A percentile compares a stretch with the other conserved stretches of the same genome.
phyloP scores from a whole-genome alignment of 2,113 vertebrate species.

The Ctenodactylus gundi region DNA sequence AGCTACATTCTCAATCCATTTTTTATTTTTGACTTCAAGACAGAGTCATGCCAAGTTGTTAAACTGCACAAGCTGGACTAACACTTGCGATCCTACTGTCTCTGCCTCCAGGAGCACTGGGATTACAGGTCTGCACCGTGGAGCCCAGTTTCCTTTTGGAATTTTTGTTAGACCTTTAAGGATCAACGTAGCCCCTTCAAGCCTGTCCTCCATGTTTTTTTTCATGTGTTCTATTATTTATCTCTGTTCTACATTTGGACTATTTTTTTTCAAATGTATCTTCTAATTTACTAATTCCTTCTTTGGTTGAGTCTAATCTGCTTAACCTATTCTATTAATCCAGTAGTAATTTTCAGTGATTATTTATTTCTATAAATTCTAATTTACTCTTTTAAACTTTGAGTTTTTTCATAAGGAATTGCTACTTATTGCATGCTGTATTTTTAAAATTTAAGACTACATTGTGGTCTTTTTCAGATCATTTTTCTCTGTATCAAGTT shows the following conservation, averaged over 20 bases:
- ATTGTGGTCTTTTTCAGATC: background rate
- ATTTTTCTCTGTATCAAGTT: background rate
- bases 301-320: background rate
- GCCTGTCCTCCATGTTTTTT: background rate
- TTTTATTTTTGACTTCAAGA: too few relatives aligned
- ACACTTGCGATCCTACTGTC: too few relatives aligned
- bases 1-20: too few relatives aligned
- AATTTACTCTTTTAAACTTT: background rate
- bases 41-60: too few relatives aligned
- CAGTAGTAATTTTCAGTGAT: background rate
- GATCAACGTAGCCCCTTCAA: background rate
- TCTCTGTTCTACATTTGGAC: background rate
- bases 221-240: background rate
- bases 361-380: background rate
- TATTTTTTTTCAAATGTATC: background rate
- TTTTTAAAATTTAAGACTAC: background rate
- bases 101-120: too few relatives aligned
- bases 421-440: background rate
- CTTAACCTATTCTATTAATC: background rate
- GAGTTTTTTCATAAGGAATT: background rate
- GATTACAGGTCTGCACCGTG: too few relatives aligned
- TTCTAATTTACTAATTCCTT: constrained; percentile 9
- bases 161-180: background rate
- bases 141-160: too few relatives aligned
- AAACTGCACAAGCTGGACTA: too few relatives aligned